Base-by-base conservation (phyloP, 1,140 invertebrate species). In the Hermetia illucens region DNA sequence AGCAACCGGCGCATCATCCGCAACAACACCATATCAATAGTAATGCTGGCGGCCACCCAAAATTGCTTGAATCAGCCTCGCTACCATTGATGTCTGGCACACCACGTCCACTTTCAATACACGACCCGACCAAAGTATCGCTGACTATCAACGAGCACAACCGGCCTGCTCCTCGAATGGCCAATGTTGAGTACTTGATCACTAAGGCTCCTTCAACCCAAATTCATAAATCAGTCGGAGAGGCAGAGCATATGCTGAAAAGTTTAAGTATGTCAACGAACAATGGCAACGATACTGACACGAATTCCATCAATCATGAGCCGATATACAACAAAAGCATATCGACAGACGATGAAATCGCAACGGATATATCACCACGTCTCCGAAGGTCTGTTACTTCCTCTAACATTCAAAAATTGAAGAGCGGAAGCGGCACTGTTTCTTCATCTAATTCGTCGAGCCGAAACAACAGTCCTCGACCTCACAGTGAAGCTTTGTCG, bases 391-490 rank as follows among this genome's bases (percentile, higher is more conserved):
- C 40, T 5, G 35, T 35, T n/a, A 41, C 40, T 18, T 31, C 40
- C 8, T 32, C 13, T 18, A 35, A 21, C 63, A 66, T 25, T 61
- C 61, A 32, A 27, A 41, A 41, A 15, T 12, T 19, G 10, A 32
- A 41, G 18, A 34, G 51, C 34, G 51, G 51, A 31, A 29, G 27
- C 19, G 64, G 70, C 12, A 72, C 66, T 45, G 53, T 68, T 4
- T 74, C 71, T 0, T 73, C 73, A 1, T 57, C 63, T 40, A 38
- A 69, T 24, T 47, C 63, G 25, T 60, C 47, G 42, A 72, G 70
- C 20, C 54, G 72, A 22, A 77, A 74, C 52, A 70, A 75, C 41
- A 75, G 73, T 50, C 74, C 74, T 1, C 51, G 72, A 24, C 69
- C 70, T 3, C 64, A 67, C 31, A 55, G 63, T 3, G 61, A 58